Evolutionary conservation across 2,113 vertebrate species (phyloP), one percentile per base, ranked within the genome.

Genomic region (Brienomyrus longianalis): DNA sequence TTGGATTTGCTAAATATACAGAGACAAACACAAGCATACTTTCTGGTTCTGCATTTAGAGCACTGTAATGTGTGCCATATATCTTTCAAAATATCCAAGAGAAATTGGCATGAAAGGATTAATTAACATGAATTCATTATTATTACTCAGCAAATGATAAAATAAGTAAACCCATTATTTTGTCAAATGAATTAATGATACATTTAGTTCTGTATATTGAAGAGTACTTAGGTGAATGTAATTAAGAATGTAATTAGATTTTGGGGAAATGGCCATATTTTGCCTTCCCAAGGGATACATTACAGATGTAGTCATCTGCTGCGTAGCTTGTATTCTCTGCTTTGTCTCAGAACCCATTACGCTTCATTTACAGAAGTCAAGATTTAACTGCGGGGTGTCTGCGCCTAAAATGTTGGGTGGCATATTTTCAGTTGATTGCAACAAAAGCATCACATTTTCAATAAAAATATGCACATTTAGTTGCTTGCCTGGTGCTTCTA

Each of bases 81-180:
- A 84, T 50, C 88, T 52, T 50, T 66, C 50, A 48, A 88, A 70
- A 51, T 88, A 88, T 77, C 27, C 50, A 21, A 77, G 66, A 88
- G 31, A 77, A 88, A 50, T 74, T 88, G 88, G 23, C 31, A 47
- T 80, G n/a, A 31, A 27, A n/a, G 45, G 88, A 88, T 74, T 88
- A 47, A 88, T 70, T 51, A 51, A 31, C 48, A 52, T 88, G 13
- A 51, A 88, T 48, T 50, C 13, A 80, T 80, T 35, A 80, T 39
- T 80, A 80, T 80, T 80, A 43, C 15, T 39, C 7, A 50, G 70
- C 13, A 50, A 77, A 88, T 77, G 88, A 80, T 31, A 92, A 92
- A 92, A 89, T 90, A 87, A 48, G 70, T 6, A n/a, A 86, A 48
- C 19, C 83, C 31, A 48, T 86, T 51, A 86, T 86, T 86, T 21